Conservation (phyloP, 2,797 vertebrate species). For the Tarsius wallacei region DNA sequence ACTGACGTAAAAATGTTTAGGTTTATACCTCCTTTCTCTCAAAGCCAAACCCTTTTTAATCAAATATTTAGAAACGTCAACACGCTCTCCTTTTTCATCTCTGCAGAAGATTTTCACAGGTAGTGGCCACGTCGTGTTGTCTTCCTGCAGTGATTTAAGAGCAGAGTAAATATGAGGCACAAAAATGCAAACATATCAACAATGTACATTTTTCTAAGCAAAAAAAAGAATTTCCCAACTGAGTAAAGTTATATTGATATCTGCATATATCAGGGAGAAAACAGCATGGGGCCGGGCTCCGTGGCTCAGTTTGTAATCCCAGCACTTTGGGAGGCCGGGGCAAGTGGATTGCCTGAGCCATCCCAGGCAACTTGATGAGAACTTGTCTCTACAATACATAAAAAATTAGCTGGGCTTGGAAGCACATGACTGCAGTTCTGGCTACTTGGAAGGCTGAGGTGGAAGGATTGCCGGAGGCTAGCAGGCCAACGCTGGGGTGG, state of each 20-base stretch:
- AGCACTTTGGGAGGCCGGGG: no score
- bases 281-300: neutral
- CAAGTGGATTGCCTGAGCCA: no score
- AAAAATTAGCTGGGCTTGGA: no score
- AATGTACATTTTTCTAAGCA: constrained; percentile 33
- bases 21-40: constrained; percentile 91
- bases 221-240: neutral
- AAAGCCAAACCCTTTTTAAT: constrained; percentile 95
- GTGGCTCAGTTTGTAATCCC: no score
- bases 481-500: no score
- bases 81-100: constrained; percentile 90
- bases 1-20: neutral
- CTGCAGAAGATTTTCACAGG: constrained; percentile 93
- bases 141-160: constrained; percentile 90
- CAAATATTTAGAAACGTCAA: constrained; percentile 95
- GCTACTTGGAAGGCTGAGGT: no score
- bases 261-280: constrained; percentile 28
- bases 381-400: no score
- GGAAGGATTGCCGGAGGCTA: no score
- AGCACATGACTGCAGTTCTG: no score
- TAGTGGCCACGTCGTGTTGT: constrained; percentile 87
- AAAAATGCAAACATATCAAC: constrained; percentile 61
- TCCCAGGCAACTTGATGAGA: no score
- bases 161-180: constrained; percentile 53
- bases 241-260: constrained; percentile 40